phyloP scores from a whole-genome alignment of 2,888 invertebrate species.

The Sylvicola fuscatus region DNA sequence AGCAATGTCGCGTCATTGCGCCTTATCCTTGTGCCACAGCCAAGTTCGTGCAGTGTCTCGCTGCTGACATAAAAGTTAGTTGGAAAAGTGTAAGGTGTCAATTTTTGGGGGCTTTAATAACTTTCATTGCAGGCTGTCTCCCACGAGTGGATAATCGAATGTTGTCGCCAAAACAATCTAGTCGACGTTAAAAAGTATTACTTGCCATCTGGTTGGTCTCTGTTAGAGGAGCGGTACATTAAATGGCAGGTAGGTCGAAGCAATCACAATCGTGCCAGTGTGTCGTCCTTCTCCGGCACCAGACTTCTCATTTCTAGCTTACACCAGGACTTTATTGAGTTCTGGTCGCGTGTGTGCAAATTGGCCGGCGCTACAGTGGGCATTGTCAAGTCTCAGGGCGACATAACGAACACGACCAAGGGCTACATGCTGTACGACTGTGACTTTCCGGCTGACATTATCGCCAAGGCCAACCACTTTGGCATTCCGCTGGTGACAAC shows the following conservation, averaged over 20 bases:
- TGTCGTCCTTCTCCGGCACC: constrained; percentile 29
- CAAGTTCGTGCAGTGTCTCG: constrained; percentile 51
- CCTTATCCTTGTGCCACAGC: constrained; percentile 51
- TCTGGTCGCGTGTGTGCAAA: constrained; percentile 39
- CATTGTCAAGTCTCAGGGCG: constrained; percentile 26
- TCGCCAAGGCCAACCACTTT: constrained; percentile 30
- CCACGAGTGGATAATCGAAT: constrained; percentile 49
- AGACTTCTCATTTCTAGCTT: constrained; percentile 30
- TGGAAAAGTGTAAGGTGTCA: neutral
- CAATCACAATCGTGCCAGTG: constrained; percentile 18
- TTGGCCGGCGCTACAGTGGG: constrained; percentile 32
- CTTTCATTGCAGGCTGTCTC: constrained; percentile 28
- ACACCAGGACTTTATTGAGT: constrained; percentile 31
- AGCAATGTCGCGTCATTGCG: constrained; percentile 36
- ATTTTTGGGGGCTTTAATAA: neutral
- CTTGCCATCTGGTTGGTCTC: constrained; percentile 40
- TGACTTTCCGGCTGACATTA: constrained; percentile 35
- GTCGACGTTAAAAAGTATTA: constrained; percentile 28
- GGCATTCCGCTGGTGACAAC: constrained; percentile 43
- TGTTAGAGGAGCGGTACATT: constrained; percentile 27
- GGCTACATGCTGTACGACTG: constrained; percentile 21
- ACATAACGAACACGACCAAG: constrained; percentile 27
- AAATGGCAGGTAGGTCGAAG: constrained; percentile 18
- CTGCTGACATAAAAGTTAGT: constrained; percentile 33
- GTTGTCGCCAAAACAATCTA: constrained; percentile 27